Conservation (phyloP, 2,888 invertebrate genomes). For the Polyploca ridens region DNA sequence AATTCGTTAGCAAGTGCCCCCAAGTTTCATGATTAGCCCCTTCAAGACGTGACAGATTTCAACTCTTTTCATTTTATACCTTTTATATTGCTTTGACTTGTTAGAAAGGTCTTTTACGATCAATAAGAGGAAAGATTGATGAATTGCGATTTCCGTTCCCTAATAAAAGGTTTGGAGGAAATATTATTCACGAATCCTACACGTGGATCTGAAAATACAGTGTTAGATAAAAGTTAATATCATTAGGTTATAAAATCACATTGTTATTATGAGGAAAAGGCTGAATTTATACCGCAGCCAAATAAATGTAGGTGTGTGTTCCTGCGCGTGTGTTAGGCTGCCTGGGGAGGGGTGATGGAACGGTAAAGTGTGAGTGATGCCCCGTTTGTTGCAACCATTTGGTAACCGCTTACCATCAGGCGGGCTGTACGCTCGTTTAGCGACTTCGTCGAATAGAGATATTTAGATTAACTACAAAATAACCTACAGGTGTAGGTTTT, state of each 20-base stretch:
- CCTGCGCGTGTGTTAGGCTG: too few species aligned
- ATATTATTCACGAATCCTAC: not conserved
- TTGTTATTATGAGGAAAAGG: too few species aligned
- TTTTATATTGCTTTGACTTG: slow-evolving; percentile 17
- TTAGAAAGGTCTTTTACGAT: slow-evolving; percentile 19
- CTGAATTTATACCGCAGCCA: too few species aligned
- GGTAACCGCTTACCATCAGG: too few species aligned
- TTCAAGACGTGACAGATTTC: slow-evolving; percentile 34
- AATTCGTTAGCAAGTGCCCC: slow-evolving; percentile 16
- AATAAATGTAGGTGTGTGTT: too few species aligned
- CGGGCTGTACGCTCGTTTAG: too few species aligned
- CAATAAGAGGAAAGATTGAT: slow-evolving; percentile 24
- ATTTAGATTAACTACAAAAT: too few species aligned
- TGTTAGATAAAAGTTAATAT: not conserved
- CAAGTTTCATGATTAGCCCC: slow-evolving; percentile 33
- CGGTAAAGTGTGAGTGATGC: too few species aligned
- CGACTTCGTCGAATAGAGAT: too few species aligned
- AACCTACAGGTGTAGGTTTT: too few species aligned
- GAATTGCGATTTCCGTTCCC: slow-evolving; percentile 12
- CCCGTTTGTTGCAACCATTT: too few species aligned
- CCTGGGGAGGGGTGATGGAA: too few species aligned
- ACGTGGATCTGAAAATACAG: not conserved
- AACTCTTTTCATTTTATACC: slow-evolving; percentile 31
- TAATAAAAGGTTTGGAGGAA: slow-evolving; percentile 7
- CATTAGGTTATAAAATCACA: not conserved